These are phyloP conservation scores for Numenius phaeopus DNA, from an alignment of 2,797 vertebrate genomes.

Conservation along the genomic window DNA sequence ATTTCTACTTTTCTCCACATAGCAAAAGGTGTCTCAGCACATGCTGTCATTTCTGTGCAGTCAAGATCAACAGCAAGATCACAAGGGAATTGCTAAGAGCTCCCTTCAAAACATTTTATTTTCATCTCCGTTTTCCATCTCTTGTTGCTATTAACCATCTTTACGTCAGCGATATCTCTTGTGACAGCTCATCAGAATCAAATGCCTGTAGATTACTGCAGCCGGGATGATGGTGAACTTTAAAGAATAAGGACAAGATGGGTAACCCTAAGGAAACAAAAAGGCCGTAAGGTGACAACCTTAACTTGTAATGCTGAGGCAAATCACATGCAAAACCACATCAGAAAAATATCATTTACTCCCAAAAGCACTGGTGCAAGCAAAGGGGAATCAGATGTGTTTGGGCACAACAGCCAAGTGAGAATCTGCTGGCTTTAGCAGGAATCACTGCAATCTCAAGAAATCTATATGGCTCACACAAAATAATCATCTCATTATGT, in stretches of 20 bases:
- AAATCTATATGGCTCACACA: neutral
- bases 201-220: neutral
- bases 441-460: neutral
- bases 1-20: neutral
- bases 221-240: neutral
- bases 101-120: neutral
- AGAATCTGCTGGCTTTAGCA: neutral
- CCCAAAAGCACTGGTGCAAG: neutral
- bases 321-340: neutral
- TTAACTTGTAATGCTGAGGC: neutral
- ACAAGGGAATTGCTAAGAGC: neutral
- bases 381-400: neutral
- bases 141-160: neutral
- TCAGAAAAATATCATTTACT: neutral
- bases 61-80: neutral
- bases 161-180: neutral
- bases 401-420: neutral
- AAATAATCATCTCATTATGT: slow-evolving; percentile 15
- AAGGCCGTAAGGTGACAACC: neutral
- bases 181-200: neutral
- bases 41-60: neutral
- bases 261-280: neutral
- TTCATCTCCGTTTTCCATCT: neutral
- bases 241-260: neutral
- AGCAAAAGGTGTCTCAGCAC: neutral